Evolutionary conservation across 2,113 vertebrate genomes (phyloP), one percentile per base, ranked within the genome.

Genomic region (Balaeniceps rex): DNA sequence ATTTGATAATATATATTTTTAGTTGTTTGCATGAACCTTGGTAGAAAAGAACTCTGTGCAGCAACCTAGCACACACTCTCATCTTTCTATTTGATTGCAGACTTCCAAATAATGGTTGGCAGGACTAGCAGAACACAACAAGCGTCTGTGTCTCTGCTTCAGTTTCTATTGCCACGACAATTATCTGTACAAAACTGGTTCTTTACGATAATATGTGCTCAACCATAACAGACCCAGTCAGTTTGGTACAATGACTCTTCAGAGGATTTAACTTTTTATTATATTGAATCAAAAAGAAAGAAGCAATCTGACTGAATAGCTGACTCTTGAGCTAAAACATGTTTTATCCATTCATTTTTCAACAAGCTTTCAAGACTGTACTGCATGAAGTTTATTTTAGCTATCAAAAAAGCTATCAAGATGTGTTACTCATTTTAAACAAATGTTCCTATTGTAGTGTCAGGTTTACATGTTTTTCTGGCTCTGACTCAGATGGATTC

Each of bases 331-430:
- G 75, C 66, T 95, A 83, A 95, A 97, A 72, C 94, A 97, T 66
- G 78, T 95, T 97, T 96, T 94, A 95, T 72, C 91, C 81, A 91
- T 95, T 89, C 87, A 83, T 94, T 96, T 97, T 94, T 87, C 95
- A 92, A 70, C 68, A 79, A 44, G 75, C 70, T 80, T 94, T 95
- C 89, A 95, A 72, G 92, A 66, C 58, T 88, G 78, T 47, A 72
- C 58, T 60, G 66, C 93, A 85, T 90, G 28, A 94, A 95, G 92
- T 90, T 97, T 96, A 90, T 90, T 95, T 91, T 85, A 95, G 66
- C 95, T 95, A 95, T 96, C 82, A 95, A 93, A 95, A 94, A 65
- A 23, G 1, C 55, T 70, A 83, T 84, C 54, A 82, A 91, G 96
- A 96, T 93, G 65, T 92, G 84, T 95, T 95, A 87, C 78, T 94